A percentile compares a stretch with the other conserved stretches of the same genome.
Evolutionary conservation across 1,140 invertebrate genomes (phyloP).

Genomic region (Pachyrhynchus sulphureomaculatus): DNA sequence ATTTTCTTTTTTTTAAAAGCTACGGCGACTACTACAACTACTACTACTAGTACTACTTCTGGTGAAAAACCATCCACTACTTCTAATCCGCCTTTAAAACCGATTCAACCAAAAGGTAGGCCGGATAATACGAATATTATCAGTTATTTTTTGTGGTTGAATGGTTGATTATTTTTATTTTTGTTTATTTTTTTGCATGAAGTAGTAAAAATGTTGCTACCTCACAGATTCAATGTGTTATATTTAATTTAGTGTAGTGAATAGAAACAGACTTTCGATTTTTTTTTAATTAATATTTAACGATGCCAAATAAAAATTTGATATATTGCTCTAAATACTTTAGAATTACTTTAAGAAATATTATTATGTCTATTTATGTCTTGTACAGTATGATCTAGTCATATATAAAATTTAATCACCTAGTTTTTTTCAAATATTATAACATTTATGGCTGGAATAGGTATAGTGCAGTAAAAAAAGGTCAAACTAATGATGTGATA

Average conservation of each 20-base stretch:
- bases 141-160: slow-evolving; percentile 4
- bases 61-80: slow-evolving; percentile 41
- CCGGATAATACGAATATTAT: slow-evolving; percentile 1
- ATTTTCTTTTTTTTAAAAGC: slow-evolving; percentile 45
- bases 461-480: no score
- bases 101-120: slow-evolving; percentile 52
- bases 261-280: no score
- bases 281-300: no score
- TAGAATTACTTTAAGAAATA: no score
- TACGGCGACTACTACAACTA: slow-evolving; percentile 40
- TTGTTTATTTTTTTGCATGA: slow-evolving; percentile 10
- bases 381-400: no score
- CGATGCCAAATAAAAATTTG: no score
- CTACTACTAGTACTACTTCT: slow-evolving; percentile 40
- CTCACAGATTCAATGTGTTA: background rate
- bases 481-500: no score
- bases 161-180: slow-evolving; percentile 7
- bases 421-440: no score
- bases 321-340: no score
- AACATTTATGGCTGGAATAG: no score
- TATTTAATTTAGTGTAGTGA: background rate
- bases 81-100: slow-evolving; percentile 39
- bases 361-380: no score
- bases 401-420: no score
- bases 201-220: background rate